Conservation (phyloP, 1,140 invertebrate genomes). For the Phocides pigmalion region DNA sequence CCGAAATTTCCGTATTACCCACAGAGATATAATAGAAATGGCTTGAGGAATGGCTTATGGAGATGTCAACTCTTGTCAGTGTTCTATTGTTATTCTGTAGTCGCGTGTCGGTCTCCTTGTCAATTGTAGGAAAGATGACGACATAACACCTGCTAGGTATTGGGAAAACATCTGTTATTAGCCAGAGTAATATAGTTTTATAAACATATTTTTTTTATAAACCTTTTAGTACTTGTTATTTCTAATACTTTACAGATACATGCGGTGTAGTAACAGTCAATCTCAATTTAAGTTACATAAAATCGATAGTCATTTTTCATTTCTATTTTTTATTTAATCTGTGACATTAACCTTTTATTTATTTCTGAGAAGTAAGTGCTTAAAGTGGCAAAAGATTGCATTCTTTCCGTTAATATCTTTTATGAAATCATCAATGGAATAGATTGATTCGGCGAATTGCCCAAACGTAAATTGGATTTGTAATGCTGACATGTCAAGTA, state of each 20-base stretch:
- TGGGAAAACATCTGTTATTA: no score
- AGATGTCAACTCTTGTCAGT: no score
- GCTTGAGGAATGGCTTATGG: background rate
- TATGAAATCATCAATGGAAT: constrained; percentile 10
- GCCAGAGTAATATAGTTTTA: no score
- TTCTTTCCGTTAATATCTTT: constrained; percentile 9
- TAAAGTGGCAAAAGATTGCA: constrained; percentile 5
- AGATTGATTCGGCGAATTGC: constrained; percentile 1
- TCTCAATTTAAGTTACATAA: no score
- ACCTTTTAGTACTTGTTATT: no score
- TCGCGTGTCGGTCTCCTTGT: no score
- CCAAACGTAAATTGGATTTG: constrained; percentile 1
- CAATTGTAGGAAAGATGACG: no score
- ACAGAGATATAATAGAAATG: background rate
- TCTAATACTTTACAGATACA: no score
- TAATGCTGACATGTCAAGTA: background rate
- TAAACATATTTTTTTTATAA: no score
- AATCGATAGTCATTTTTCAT: background rate
- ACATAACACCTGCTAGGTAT: no score
- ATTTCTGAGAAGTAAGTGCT: constrained; percentile 2
- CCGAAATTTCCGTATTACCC: constrained; percentile 27
- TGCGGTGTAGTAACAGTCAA: no score
- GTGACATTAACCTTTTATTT: constrained; percentile 7
- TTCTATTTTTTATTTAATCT: background rate
- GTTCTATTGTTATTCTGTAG: no score